Evolutionary conservation across 2,113 vertebrate genomes (phyloP), one percentile per base, ranked within the genome.

Genomic region (Ahaetulla prasina): DNA sequence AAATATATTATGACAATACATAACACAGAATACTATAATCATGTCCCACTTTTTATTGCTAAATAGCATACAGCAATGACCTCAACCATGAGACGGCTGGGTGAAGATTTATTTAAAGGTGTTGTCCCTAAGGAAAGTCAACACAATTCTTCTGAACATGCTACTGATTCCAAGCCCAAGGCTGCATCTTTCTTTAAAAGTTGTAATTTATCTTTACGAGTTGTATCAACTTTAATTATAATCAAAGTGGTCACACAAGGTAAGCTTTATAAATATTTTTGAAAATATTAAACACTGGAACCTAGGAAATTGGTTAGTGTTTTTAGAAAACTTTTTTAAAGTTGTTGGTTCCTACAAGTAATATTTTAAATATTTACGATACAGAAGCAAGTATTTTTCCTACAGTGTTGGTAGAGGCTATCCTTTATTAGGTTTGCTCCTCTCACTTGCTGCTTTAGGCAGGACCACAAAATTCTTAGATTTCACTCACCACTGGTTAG

Each of bases 221-320:
- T 99, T 93, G 94, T 99, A 90, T 98, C 98, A 91, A 97, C 96
- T 87, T 97, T 99, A 94, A 98, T 99, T 96, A 95, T 98, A 95
- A 97, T 99, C 52, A 98, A 96, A 96, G 99, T 98, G 89, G 95
- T 98, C 93, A 98, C 98, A 92, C 98, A 98, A 98, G 98, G 99
- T 99, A 96, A 95, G 96, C 87, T 90, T 89, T 94, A 1, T 8
- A 60, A 35, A 39, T 54, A 63, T 85, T 87, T 52, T 68, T 22
- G 4, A 80, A 80, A 80, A 80, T 80, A 43, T 80, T 80, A 39
- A 80, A 80, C 18, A 80, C 8, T 43, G 43, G 35, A 39, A n/a
- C 60, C n/a, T 49, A 50, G n/a, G n/a, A 9, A 27, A 50, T 22
- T 53, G 12, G 2, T 45, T 57, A 2, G 52, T 4, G 39, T 89